Base-by-base conservation (phyloP, 2,113 vertebrate genomes). In the Oceanodroma tethys region DNA sequence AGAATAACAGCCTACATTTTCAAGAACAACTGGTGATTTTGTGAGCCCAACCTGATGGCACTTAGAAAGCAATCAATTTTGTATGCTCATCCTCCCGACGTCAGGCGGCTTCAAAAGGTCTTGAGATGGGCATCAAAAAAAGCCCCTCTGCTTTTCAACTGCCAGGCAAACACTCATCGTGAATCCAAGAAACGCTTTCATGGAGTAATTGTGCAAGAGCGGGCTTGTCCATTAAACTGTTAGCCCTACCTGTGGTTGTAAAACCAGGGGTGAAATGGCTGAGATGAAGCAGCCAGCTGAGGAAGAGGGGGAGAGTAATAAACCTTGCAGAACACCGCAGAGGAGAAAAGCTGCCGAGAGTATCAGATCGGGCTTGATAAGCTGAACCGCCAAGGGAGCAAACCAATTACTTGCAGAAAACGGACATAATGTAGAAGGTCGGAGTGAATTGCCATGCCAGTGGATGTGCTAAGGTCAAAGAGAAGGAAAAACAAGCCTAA, bases 171-270 rank as follows among this genome's bases (percentile, higher is more conserved):
- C 1, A 0, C 34, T 73, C 32, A 2, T 38, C 8, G 7, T 0
- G 0, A 74, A 70, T 30, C 75, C 84, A 23, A 36, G 83, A 72
- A 63, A 60, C 2, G 3, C 79, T 87, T 63, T 65, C 40, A 36
- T 6, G 81, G 91, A 89, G 81, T 14, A 55, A 27, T 82, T 93
- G 91, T 88, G 93, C 96, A 94, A 91, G 94, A 97, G 87, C 32
- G 0, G 87, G 65, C 86, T 93, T 95, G 95, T 92, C 93, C 94
- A 90, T 90, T 82, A 38, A 59, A 10, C 76, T 86, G 52, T 34
- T 89, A 76, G 93, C 84, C 88, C 91, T 91, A 42, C 94, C 91
- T 80, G 29, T 10, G 48, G 68, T 86, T 83, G 34, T 7, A 80
- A 81, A 87, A 40, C 65, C 0, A 0, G 60, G 63, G 76, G 89